phyloP scores from a whole-genome alignment of 2,888 invertebrate species.

The Drosophila nigricruria region DNA sequence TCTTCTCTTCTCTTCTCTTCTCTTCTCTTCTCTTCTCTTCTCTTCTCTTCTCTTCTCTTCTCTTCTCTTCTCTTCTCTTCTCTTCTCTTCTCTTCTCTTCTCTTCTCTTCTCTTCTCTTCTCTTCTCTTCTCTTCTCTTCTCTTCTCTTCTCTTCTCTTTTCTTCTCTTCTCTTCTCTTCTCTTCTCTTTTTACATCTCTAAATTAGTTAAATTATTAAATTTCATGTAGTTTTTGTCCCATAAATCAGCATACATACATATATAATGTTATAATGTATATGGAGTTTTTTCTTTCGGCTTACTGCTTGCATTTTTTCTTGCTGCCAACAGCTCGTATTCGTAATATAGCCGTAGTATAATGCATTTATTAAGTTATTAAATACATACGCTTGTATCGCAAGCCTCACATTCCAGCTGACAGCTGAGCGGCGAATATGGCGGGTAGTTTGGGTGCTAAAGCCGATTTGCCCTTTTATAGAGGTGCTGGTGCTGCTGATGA shows the following conservation, averaged over 20 bases:
- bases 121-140: too few species aligned
- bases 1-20: too few species aligned
- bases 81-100: too few species aligned
- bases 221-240: slow-evolving; percentile 1
- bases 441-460: slow-evolving; percentile 6
- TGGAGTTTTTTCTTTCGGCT: not conserved
- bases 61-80: too few species aligned
- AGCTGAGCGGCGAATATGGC: slow-evolving; percentile 21
- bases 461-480: slow-evolving; percentile 9
- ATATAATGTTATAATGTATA: not conserved
- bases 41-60: too few species aligned
- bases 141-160: too few species aligned
- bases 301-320: slow-evolving; percentile 11
- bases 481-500: not conserved
- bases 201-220: too few species aligned
- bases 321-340: slow-evolving; percentile 18
- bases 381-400: slow-evolving; percentile 31
- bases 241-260: not conserved
- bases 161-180: too few species aligned
- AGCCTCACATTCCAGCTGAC: slow-evolving; percentile 19
- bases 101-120: too few species aligned
- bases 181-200: too few species aligned
- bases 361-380: slow-evolving; percentile 70
- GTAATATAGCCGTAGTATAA: slow-evolving; percentile 22
- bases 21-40: too few species aligned